Conservation (phyloP, 2,113 vertebrate species). For the Neofelis nebulosa region DNA sequence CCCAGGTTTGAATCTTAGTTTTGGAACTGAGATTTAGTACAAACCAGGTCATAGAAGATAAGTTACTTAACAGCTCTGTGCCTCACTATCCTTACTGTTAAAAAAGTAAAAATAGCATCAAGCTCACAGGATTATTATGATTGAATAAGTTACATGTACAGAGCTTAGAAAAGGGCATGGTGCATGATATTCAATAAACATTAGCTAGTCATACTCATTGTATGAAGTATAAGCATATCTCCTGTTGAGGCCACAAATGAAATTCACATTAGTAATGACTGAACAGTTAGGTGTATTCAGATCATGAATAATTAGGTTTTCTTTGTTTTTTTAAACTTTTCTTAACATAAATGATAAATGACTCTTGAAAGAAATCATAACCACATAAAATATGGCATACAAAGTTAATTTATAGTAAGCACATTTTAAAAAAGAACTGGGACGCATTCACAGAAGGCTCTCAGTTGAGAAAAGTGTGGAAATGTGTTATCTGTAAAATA, state of each 20-base stretch:
- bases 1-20: not conserved
- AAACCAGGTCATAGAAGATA: not conserved
- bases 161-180: slow-evolving; percentile 1
- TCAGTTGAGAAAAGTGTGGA: not conserved
- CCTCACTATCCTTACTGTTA: not conserved
- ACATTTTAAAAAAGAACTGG: not conserved
- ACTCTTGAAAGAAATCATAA: not conserved
- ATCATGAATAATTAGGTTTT: not conserved
- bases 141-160: slow-evolving; percentile 12
- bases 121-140: not conserved
- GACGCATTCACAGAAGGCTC: not conserved
- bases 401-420: not conserved
- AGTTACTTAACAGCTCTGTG: not conserved
- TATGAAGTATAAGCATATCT: not conserved
- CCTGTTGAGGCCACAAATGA: not conserved
- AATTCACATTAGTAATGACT: not conserved
- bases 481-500: slow-evolving; percentile 37
- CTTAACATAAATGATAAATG: not conserved
- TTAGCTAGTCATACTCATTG: not conserved
- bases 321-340: too few relatives aligned
- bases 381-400: slow-evolving; percentile 1
- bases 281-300: not conserved
- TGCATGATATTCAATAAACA: slow-evolving; percentile 12
- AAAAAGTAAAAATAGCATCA: not conserved
- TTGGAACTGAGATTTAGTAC: not conserved